Evolutionary conservation across 2,797 vertebrate species (phyloP).

Genomic region (Peromyscus nudipes): DNA sequence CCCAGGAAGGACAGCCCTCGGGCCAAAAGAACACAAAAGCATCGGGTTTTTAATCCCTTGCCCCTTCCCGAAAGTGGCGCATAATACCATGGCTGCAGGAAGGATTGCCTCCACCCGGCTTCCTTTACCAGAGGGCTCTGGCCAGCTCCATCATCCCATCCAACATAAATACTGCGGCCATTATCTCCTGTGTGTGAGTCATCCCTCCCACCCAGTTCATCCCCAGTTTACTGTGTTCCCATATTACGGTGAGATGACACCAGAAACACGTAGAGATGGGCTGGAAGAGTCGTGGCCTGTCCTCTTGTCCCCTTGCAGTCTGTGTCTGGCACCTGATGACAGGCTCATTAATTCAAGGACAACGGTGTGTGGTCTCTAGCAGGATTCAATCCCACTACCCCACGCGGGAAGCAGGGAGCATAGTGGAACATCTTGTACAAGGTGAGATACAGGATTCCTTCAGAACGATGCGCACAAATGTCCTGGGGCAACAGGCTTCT

Average conservation of each 20-base stretch:
- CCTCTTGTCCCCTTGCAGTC: conserved; percentile 85
- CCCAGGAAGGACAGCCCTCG: fast-evolving
- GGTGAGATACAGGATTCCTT: conserved; percentile 64
- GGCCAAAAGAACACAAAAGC: conserved; percentile 74
- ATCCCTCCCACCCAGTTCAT: conserved; percentile 91
- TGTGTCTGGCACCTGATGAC: conserved; percentile 84
- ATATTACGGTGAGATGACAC: conserved; percentile 85
- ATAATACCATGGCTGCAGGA: conserved; percentile 86
- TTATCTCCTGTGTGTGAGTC: conserved; percentile 91
- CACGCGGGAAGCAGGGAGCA: conserved; percentile 29
- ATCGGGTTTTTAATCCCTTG: background rate
- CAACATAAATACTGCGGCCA: conserved; percentile 92
- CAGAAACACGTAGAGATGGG: conserved; percentile 79
- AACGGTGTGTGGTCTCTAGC: conserved; percentile 76
- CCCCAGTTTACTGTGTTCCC: conserved; percentile 91
- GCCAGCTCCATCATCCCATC: conserved; percentile 84
- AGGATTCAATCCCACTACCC: conserved; percentile 58
- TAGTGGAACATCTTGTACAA: conserved; percentile 78
- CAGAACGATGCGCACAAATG: background rate
- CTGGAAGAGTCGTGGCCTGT: conserved; percentile 24
- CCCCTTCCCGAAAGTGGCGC: conserved; percentile 84
- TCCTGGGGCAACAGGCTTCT: background rate
- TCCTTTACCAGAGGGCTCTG: conserved; percentile 87
- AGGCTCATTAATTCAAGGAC: conserved; percentile 83
- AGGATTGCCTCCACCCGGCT: conserved; percentile 86